Evolutionary conservation across 1,140 invertebrate species (phyloP), one percentile per base, ranked within the genome.

Genomic region (Prorops nasuta): DNA sequence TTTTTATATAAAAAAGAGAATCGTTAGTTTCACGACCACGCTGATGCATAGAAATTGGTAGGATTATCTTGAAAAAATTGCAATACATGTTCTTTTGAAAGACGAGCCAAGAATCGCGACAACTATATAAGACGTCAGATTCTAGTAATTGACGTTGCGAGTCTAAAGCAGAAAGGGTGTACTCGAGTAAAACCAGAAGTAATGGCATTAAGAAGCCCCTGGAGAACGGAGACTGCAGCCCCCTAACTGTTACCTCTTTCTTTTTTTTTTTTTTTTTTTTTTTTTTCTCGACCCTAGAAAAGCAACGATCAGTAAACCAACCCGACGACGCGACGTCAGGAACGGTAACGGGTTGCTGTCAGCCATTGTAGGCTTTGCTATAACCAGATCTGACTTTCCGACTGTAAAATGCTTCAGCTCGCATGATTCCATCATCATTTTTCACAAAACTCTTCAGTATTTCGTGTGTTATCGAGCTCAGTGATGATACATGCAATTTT

Each of bases 131-230:
- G n/a, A n/a, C n/a, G n/a, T n/a, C n/a, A n/a, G n/a, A n/a, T n/a
- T n/a, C n/a, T n/a, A n/a, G n/a, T n/a, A 28, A 28, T 28, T 10
- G 24, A 28, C 10, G 24, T 28, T 6, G 4, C 24, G 24, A n/a
- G n/a, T 10, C 24, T 28, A 10, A 28, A 10, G 24, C 24, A 10
- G 24, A 28, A 28, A 28, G 24, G 24, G 24, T 28, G 10, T 28
- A 6, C 24, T 28, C 24, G 4, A 10, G 10, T 10, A 28, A 65
- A 69, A 73, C 64, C 54, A 63, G 63, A 67, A 72, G 59, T 74
- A 74, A 74, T 73, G 50, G 71, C 57, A 73, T 76, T 74, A 74
- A 63, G 73, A 76, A 76, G 59, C 72, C 73, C 55, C 57, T 67
- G 35, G 56, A 53, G 52, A 38, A 46, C 50, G 44, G 41, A 53